Evolutionary conservation across 2,113 vertebrate genomes (phyloP), one percentile per base, ranked within the genome.

Genomic region (Cyprinodon variegatus): DNA sequence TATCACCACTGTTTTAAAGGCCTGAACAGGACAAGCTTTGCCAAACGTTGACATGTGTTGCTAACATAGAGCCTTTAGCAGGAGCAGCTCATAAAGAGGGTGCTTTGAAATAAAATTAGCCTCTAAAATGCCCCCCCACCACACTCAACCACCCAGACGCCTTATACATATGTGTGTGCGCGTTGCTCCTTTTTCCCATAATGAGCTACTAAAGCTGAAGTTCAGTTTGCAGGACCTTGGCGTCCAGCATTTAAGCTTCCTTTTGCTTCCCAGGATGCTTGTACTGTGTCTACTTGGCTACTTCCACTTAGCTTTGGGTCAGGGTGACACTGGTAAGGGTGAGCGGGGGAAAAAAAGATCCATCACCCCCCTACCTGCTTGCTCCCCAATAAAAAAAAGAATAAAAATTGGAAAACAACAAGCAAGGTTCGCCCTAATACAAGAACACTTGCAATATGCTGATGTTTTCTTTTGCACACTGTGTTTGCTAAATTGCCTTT

Each of bases 401-500:
- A 94, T 90, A 92, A 91, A 93, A 93, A 94, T 91, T 90, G 87
- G 84, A 92, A 92, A 94, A 90, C 92, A 93, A 94, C 92, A 93
- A 86, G 93, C 93, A 92, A 90, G 91, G 90, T 89, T 83, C 78
- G 85, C 88, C 50, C 90, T 93, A 93, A 94, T 93, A 93, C 89
- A 92, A 88, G 90, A 94, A 93, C 94, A 94, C 94, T 94, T 94
- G 91, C 93, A 96, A 96, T 96, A 92, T 96, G 97, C 96, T 98
- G 97, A 97, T 97, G 96, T 96, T 97, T 98, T 96, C 94, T 96
- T 99, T 98, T 97, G 92, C 96, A 95, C 96, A 94, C 95, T 82
- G 95, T 96, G 96, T 97, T 97, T 97, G 96, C 96, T 97, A 98
- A 98, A 98, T 98, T 98, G 97, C 97, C 97, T 98, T 96, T 98